phyloP scores from a whole-genome alignment of 1,140 invertebrate genomes.

The Zeugodacus cucurbitae region DNA sequence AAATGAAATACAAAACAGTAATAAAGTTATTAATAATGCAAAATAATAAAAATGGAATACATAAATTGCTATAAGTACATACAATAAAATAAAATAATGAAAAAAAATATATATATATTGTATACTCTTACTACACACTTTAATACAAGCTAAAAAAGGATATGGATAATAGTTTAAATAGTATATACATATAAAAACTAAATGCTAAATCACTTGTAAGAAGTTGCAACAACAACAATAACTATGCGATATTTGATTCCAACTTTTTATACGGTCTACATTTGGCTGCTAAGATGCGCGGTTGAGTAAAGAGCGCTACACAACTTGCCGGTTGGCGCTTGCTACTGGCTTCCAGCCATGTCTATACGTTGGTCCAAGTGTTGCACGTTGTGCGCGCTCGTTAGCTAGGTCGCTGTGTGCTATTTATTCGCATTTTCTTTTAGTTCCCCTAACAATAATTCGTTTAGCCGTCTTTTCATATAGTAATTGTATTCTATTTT shows the following conservation, averaged over 20 bases:
- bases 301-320: not conserved
- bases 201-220: slow-evolving; percentile 36
- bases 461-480: not conserved
- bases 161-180: slow-evolving; percentile 24
- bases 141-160: slow-evolving; percentile 37
- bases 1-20: not conserved
- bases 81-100: not conserved
- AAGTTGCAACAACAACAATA: slow-evolving; percentile 37
- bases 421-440: not conserved
- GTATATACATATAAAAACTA: not conserved
- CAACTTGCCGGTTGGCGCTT: slow-evolving; percentile 9
- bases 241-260: slow-evolving; percentile 13
- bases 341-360: no score
- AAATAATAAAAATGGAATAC: not conserved
- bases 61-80: not conserved
- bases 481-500: not conserved
- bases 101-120: not conserved
- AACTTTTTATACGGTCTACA: not conserved
- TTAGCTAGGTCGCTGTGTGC: not conserved
- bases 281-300: not conserved
- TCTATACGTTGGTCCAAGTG: not conserved
- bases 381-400: slow-evolving; percentile 4
- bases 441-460: not conserved
- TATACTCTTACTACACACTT: not conserved
- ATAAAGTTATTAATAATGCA: not conserved